Evolutionary conservation across 1,140 invertebrate species (phyloP), one percentile per base, ranked within the genome.

Genomic region (Papilio machaon): DNA sequence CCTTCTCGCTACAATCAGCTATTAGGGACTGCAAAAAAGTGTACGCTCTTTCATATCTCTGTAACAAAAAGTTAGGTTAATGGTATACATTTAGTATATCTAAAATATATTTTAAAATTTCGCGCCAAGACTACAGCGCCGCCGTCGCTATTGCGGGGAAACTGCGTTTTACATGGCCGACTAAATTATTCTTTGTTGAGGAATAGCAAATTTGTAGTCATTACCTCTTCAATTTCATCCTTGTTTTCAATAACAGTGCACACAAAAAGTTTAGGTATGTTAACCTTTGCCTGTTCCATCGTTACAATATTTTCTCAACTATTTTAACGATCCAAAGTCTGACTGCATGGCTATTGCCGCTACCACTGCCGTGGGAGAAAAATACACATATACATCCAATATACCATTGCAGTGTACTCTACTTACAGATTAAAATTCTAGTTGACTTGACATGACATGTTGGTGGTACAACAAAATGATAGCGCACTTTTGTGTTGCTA

Each of bases 41-140:
- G 92, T 97, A 98, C 86, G 97, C 97, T 90, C 97, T 96, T 91
- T 99, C 98, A 87, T 98, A 97, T 96, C 98, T 98, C 98, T 99
- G 96, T 80, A 96, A 97, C 95, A 95, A 91, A 91, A 88, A 87
- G 90, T 92, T 84, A 87, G 90, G 91, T 84, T 88, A 88, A 87
- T 85, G 82, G 85, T 58, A 80, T 79, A 82, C 74, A 81, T 82
- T 79, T 60, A 80, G 82, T 80, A 73, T 83, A 80, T 81, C 64
- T 81, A 54, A 79, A 79, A 13, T 83, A 85, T 83, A 76, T 73
- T 85, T 83, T 91, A 82, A 88, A 91, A 86, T 86, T 92, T 93
- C 89, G 92, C 93, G 93, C 92, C 89, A 89, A 64, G 76, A 84
- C 84, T 88, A 64, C 87, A 94, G 91, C 91, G 93, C 92, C 91